phyloP scores from a whole-genome alignment of 2,797 vertebrate species.

The Betta splendens region DNA sequence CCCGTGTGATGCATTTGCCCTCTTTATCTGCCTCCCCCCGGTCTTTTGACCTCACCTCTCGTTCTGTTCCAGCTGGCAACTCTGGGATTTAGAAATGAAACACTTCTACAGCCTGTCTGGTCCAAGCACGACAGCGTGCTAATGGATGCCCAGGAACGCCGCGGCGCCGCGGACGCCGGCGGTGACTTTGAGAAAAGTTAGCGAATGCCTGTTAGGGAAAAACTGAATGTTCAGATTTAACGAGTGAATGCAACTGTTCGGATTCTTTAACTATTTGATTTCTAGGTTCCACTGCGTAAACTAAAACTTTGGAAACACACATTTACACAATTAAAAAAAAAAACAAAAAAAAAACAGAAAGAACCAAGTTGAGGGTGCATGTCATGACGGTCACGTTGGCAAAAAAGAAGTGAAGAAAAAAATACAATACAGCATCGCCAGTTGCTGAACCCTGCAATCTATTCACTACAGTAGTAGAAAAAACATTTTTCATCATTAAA shows the following conservation, averaged over 20 bases:
- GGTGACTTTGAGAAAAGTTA: slow-evolving; percentile 32
- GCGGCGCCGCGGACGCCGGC: slow-evolving; percentile 18
- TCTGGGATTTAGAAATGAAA: slow-evolving; percentile 44
- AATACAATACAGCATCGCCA: slow-evolving; percentile 33
- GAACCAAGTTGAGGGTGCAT: too few species aligned
- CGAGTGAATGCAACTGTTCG: slow-evolving; percentile 2
- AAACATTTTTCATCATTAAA: slow-evolving; percentile 47
- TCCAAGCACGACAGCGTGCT: slow-evolving; percentile 36
- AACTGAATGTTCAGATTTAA: not conserved
- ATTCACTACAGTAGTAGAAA: slow-evolving; percentile 33
- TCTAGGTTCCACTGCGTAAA: slow-evolving; percentile 13
- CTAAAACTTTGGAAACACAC: slow-evolving; percentile 7
- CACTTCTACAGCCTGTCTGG: slow-evolving; percentile 5
- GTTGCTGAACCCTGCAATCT: slow-evolving; percentile 24
- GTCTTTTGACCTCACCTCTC: slow-evolving; percentile 38
- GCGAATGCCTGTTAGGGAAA: slow-evolving; percentile 13
- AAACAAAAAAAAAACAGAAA: too few species aligned
- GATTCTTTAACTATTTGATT: slow-evolving; percentile 7
- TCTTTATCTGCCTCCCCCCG: slow-evolving; percentile 26
- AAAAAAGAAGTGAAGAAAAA: slow-evolving; percentile 38
- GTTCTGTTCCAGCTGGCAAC: slow-evolving; percentile 35
- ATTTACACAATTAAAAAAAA: slow-evolving; percentile 19
- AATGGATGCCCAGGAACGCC: slow-evolving; percentile 29
- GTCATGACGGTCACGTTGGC: slow-evolving; percentile 33
- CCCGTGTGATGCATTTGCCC: slow-evolving; percentile 4